phyloP scores from a whole-genome alignment of 2,888 invertebrate species.

The Agonum fuliginosum region DNA sequence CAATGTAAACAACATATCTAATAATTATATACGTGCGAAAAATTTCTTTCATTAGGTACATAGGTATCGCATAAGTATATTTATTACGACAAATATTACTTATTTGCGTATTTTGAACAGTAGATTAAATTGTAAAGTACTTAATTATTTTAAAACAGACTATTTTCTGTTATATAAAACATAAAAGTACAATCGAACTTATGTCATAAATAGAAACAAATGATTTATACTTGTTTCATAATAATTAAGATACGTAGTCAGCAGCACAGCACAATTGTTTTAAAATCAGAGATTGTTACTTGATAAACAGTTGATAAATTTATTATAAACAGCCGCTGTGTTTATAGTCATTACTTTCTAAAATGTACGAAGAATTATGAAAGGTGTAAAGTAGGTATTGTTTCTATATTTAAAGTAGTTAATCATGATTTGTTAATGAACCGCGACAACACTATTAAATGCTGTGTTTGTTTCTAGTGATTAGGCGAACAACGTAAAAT shows the following conservation, averaged over 20 bases:
- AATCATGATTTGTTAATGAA: conserved; percentile 38
- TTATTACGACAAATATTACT: too few relatives aligned
- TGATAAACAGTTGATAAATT: conserved; percentile 7
- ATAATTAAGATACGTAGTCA: conserved; percentile 14
- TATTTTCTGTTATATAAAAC: neutral
- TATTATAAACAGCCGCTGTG: neutral
- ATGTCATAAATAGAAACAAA: too few relatives aligned
- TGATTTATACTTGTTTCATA: conserved; percentile 10
- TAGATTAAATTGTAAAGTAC: too few relatives aligned
- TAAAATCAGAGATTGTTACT: conserved; percentile 4
- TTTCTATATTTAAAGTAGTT: conserved; percentile 38
- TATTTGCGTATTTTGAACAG: too few relatives aligned
- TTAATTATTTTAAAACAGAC: too few relatives aligned
- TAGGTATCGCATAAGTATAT: too few relatives aligned
- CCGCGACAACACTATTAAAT: conserved; percentile 3
- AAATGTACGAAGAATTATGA: conserved; percentile 19
- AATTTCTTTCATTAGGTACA: too few relatives aligned
- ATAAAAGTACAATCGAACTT: too few relatives aligned
- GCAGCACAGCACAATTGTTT: conserved; percentile 7
- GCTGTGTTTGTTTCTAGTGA: neutral
- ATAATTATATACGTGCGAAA: too few relatives aligned
- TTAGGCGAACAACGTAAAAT: neutral
- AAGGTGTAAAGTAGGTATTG: conserved; percentile 13
- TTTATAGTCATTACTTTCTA: conserved; percentile 8
- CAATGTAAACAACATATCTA: too few relatives aligned